Conservation (phyloP, 2,797 vertebrate species). For the Artibeus lituratus region DNA sequence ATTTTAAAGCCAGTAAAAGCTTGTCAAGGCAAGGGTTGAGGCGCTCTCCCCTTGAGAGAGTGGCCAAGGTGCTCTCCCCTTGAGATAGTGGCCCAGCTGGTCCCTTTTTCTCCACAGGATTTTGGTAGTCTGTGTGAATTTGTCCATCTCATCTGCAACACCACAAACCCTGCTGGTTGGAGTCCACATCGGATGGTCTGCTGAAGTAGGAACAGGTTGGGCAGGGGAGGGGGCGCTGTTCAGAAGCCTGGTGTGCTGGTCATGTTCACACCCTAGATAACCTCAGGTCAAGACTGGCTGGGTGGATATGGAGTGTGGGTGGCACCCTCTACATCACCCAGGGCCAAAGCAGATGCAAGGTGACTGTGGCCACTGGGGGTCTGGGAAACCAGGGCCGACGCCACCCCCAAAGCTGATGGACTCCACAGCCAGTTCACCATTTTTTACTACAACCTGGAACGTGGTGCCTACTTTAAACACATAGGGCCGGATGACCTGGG, state of each 20-base stretch:
- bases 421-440: not conserved
- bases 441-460: not conserved
- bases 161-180: too few relatives aligned
- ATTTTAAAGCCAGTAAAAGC: too few relatives aligned
- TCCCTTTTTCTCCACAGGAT: too few relatives aligned
- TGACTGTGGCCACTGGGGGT: not conserved
- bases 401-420: not conserved
- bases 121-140: too few relatives aligned
- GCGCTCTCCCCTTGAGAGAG: too few relatives aligned
- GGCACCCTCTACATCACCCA: not conserved
- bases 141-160: too few relatives aligned
- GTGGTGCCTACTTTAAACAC: not conserved
- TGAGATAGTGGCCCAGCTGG: too few relatives aligned
- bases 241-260: not conserved
- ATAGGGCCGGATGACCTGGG: not conserved
- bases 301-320: not conserved
- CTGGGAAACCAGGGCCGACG: not conserved
- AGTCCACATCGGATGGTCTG: not conserved
- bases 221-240: not conserved
- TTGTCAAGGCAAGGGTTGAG: too few relatives aligned
- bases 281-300: not conserved
- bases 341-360: not conserved
- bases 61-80: too few relatives aligned
- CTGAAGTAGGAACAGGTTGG: not conserved
- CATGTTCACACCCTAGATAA: not conserved